Conservation (phyloP, 2,888 invertebrate genomes). For the Achlya flavicornis region DNA sequence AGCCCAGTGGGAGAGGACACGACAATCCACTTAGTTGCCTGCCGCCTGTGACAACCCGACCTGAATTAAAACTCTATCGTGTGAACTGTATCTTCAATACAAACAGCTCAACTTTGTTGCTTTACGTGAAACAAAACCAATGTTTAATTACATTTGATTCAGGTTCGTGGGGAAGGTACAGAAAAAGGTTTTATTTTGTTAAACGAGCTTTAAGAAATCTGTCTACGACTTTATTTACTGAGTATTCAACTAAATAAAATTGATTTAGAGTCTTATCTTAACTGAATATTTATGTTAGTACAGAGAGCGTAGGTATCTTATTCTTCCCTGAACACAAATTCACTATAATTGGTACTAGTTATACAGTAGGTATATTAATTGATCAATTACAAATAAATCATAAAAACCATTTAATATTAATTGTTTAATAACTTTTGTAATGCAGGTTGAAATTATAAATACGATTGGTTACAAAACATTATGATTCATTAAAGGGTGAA, state of each 20-base stretch:
- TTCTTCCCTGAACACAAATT: not conserved
- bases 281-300: too few species aligned
- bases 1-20: constrained; percentile 60
- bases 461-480: not conserved
- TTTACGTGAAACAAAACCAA: constrained; percentile 33
- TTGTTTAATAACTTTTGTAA: not conserved
- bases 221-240: not conserved
- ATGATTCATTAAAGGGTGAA: not conserved
- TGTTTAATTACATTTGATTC: constrained; percentile 50
- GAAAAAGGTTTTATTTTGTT: constrained; percentile 22
- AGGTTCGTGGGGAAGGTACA: constrained; percentile 21
- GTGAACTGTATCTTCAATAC: constrained; percentile 22
- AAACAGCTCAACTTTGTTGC: constrained; percentile 43
- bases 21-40: constrained; percentile 62
- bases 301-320: too few species aligned
- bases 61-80: constrained; percentile 45
- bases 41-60: constrained; percentile 44
- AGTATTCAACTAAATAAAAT: not conserved
- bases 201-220: not conserved
- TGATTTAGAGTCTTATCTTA: too few species aligned
- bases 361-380: not conserved
- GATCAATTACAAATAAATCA: not conserved
- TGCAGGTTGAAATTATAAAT: not conserved
- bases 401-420: not conserved
- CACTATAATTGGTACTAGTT: not conserved